Evolutionary conservation across 2,113 vertebrate species (phyloP).

Genomic region (Myiozetetes cayanensis): DNA sequence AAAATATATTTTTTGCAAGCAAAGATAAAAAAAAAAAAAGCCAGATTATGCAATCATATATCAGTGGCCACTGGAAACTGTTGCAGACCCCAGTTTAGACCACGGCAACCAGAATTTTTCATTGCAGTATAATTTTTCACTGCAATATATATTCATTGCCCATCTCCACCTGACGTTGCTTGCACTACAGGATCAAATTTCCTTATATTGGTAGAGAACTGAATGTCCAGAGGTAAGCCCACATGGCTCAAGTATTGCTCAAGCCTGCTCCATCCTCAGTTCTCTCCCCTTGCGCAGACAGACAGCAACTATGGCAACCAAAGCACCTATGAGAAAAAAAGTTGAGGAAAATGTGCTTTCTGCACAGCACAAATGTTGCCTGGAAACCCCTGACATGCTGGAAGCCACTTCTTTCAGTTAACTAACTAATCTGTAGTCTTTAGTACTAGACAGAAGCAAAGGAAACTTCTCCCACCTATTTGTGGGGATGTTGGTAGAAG

Average conservation of each 20-base stretch:
- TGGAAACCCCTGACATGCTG: neutral
- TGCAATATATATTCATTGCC: neutral
- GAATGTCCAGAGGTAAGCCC: neutral
- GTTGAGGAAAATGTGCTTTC: fast-evolving
- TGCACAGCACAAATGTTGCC: neutral
- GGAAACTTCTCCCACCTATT: neutral
- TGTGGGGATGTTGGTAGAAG: neutral
- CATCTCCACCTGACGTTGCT: neutral
- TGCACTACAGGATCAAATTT: neutral
- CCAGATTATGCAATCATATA: neutral
- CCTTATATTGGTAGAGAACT: neutral
- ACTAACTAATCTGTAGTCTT: neutral
- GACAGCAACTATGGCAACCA: neutral
- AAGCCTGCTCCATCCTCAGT: neutral
- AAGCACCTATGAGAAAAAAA: neutral
- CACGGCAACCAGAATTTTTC: neutral
- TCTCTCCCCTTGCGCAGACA: neutral
- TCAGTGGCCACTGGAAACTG: neutral
- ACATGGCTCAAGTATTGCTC: no score
- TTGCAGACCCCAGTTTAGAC: neutral
- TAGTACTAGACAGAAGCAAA: neutral
- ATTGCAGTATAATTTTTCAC: neutral
- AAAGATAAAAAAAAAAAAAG: neutral
- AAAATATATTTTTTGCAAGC: neutral
- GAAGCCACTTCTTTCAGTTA: neutral